phyloP scores from a whole-genome alignment of 1,140 invertebrate species.

The Trichoplusia ni region DNA sequence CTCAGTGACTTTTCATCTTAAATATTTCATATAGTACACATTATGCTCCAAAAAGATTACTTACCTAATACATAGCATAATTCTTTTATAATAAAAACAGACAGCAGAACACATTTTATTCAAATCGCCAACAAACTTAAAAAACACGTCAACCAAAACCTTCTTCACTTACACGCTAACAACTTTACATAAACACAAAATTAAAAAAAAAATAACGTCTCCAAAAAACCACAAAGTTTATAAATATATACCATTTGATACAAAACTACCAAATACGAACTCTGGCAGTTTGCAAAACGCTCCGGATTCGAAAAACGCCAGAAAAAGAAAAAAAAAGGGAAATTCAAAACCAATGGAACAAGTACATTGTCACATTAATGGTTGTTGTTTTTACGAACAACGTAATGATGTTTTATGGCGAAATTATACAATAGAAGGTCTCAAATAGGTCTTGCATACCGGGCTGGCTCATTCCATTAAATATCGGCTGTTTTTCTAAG shows the following conservation, averaged over 20 bases:
- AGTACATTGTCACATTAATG: conserved; percentile 34
- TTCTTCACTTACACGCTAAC: neutral
- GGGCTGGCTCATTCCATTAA: neutral
- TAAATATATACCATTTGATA: neutral
- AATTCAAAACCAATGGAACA: conserved; percentile 14
- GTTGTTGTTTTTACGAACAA: conserved; percentile 34
- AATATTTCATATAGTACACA: too few relatives aligned
- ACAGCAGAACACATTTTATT: conserved; percentile 1
- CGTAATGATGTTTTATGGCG: conserved; percentile 45
- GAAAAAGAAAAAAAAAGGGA: neutral
- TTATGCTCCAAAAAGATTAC: too few relatives aligned
- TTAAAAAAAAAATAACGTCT: neutral
- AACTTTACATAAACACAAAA: neutral
- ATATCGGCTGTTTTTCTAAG: neutral
- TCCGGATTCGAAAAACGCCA: conserved; percentile 3
- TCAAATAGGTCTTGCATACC: conserved; percentile 16
- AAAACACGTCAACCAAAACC: neutral
- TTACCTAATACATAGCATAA: neutral
- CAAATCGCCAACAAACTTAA: neutral
- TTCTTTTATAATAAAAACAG: neutral
- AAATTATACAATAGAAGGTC: conserved; percentile 50
- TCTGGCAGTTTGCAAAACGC: neutral
- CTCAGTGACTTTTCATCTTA: too few relatives aligned
- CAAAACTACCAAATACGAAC: neutral
- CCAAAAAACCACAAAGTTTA: too few relatives aligned